A percentile compares a stretch with the other conserved stretches of the same genome.
These are phyloP conservation scores for Unio pictorum DNA, from an alignment of 2,888 invertebrate genomes.

Conservation along the genomic window DNA sequence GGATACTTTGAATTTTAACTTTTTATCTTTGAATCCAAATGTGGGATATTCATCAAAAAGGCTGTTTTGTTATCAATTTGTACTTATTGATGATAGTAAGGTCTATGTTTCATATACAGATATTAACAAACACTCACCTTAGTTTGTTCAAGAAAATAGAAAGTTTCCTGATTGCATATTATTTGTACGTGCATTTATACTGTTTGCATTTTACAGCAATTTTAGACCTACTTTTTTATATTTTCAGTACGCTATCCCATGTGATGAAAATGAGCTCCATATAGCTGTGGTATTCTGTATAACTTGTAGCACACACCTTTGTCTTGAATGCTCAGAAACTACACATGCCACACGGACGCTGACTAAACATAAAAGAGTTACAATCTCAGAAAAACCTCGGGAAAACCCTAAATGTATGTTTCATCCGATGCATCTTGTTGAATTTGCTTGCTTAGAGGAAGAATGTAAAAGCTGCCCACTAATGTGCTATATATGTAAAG, in stretches of 20 bases:
- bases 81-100: no score
- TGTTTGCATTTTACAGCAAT: background rate
- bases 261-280: conserved; percentile 76
- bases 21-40: no score
- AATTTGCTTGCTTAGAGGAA: conserved; percentile 76
- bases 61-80: no score
- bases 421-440: conserved; percentile 75
- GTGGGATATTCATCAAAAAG: no score
- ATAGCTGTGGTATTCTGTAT: conserved; percentile 76
- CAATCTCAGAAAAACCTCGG: conserved; percentile 75
- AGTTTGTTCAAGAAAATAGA: no score
- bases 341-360: conserved; percentile 76
- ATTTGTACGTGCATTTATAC: no score
- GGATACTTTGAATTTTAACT: no score
- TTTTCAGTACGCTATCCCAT: conserved; percentile 71
- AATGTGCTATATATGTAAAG: conserved; percentile 77
- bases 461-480: conserved; percentile 74
- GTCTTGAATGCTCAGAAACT: conserved; percentile 74
- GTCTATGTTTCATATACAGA: no score
- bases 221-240: conserved; percentile 5
- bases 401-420: conserved; percentile 75
- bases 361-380: conserved; percentile 75
- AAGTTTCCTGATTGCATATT: no score
- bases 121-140: no score
- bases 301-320: conserved; percentile 75